phyloP scores from a whole-genome alignment of 2,888 invertebrate genomes.

The Fragum sueziense region DNA sequence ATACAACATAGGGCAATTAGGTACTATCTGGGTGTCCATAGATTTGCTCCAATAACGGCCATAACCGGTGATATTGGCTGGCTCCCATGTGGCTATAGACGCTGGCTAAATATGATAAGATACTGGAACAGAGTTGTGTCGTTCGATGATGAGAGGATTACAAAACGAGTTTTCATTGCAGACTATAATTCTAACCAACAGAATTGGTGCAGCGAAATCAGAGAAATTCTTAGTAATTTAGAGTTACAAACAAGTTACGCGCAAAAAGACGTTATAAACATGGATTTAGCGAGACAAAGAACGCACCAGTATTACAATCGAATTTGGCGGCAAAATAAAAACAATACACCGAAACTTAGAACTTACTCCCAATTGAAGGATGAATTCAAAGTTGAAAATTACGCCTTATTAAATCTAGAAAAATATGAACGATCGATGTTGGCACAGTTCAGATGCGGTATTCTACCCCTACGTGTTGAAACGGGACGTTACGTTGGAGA shows the following conservation, averaged over 20 bases:
- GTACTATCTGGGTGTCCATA: slow-evolving; percentile 43
- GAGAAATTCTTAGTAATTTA: background rate
- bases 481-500: slow-evolving; percentile 38
- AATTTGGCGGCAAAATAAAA: background rate
- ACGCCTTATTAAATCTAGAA: slow-evolving; percentile 2
- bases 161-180: slow-evolving; percentile 7
- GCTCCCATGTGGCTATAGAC: slow-evolving; percentile 25
- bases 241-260: background rate
- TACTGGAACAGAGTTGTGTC: slow-evolving; percentile 39
- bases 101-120: slow-evolving; percentile 28
- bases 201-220: slow-evolving; percentile 34
- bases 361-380: slow-evolving; percentile 26
- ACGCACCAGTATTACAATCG: background rate
- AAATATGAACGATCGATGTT: slow-evolving; percentile 24
- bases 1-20: slow-evolving; percentile 36
- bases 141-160: slow-evolving; percentile 21
- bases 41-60: slow-evolving; percentile 33
- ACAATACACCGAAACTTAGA: slow-evolving; percentile 16
- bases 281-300: background rate
- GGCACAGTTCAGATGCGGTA: slow-evolving; percentile 31
- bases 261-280: background rate
- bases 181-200: slow-evolving; percentile 12
- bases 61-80: slow-evolving; percentile 40
- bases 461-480: slow-evolving; percentile 33
- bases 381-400: slow-evolving; percentile 5